Evolutionary conservation across 2,113 vertebrate species (phyloP).

Genomic region (Ellobius talpinus): DNA sequence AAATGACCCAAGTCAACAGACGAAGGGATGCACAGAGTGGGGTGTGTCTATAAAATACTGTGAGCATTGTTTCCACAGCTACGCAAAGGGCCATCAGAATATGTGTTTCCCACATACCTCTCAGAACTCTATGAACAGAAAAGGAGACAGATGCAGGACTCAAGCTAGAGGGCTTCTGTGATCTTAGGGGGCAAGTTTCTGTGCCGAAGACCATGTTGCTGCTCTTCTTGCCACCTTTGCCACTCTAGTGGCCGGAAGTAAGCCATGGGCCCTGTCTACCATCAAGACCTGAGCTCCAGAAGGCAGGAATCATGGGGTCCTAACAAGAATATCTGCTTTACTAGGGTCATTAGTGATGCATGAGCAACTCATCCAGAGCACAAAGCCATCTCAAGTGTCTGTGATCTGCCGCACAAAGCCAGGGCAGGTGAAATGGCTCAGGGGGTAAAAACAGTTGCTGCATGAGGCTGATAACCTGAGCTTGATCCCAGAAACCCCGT

Average conservation of each 20-base stretch:
- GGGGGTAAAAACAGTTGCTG: background rate
- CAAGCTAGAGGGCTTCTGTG: background rate
- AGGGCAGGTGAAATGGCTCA: background rate
- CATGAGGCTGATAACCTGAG: background rate
- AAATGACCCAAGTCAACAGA: background rate
- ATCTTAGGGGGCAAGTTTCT: background rate
- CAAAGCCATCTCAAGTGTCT: background rate
- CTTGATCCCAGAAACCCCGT: background rate
- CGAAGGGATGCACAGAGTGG: background rate
- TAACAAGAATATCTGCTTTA: no score
- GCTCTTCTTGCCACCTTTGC: background rate
- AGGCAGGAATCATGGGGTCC: background rate
- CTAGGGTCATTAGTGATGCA: background rate
- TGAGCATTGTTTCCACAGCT: background rate
- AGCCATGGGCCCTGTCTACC: background rate
- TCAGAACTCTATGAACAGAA: background rate
- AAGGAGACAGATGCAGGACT: background rate
- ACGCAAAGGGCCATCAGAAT: no score
- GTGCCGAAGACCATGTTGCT: background rate
- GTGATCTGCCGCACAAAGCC: background rate
- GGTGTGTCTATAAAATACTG: background rate
- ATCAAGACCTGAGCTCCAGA: background rate
- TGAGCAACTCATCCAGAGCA: background rate
- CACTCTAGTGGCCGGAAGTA: background rate
- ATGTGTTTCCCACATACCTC: background rate